phyloP scores from a whole-genome alignment of 2,113 vertebrate species.

The Halichoeres trimaculatus region DNA sequence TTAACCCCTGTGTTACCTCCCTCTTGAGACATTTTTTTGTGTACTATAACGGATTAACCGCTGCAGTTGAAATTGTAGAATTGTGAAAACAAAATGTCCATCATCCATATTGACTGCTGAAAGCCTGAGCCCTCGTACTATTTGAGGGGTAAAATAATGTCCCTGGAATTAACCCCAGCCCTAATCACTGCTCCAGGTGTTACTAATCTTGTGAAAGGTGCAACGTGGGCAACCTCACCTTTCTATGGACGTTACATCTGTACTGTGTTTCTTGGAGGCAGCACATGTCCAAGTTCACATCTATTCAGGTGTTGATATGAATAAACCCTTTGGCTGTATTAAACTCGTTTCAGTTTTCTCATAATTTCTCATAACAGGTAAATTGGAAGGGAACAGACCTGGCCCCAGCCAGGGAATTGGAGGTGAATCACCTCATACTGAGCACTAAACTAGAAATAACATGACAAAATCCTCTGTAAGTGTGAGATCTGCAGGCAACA shows the following conservation, averaged over 20 bases:
- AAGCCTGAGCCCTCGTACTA: too few species aligned
- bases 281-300: not conserved
- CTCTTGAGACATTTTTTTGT: too few species aligned
- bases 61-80: too few species aligned
- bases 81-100: too few species aligned
- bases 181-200: too few species aligned
- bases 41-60: too few species aligned
- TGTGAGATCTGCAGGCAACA: not conserved
- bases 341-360: not conserved
- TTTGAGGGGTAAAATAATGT: too few species aligned
- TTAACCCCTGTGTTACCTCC: too few species aligned
- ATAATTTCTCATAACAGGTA: not conserved
- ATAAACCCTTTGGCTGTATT: not conserved
- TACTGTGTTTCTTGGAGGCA: conserved; percentile 2
- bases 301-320: not conserved
- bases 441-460: not conserved
- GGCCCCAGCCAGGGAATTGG: not conserved
- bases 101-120: too few species aligned
- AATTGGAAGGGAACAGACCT: not conserved
- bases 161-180: too few species aligned
- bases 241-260: not conserved
- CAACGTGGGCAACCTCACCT: too few species aligned
- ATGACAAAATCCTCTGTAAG: not conserved
- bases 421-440: not conserved
- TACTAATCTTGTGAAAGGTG: too few species aligned